Evolutionary conservation across 2,888 invertebrate species (phyloP), one percentile per base, ranked within the genome.

Genomic region (Cacoxenus indagator): DNA sequence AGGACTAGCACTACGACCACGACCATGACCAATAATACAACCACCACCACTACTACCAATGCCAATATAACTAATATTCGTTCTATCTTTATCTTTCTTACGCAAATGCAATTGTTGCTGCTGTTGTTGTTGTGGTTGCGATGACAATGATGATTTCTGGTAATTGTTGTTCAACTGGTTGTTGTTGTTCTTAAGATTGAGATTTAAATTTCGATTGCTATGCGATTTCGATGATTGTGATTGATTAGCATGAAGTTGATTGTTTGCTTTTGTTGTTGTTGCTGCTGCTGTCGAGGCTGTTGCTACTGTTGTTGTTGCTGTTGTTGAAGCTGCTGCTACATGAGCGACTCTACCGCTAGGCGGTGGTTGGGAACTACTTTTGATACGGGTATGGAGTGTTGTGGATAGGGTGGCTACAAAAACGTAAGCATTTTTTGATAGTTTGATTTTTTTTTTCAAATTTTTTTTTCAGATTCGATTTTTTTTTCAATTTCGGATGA

Each of bases 331-430:
- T 78, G 84, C 75, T 81, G 77, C 83, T 80, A 85, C 81, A 78
- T 82, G 81, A 82, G 78, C 83, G 77, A 81, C 73, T 86, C 85
- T 87, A 86, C 85, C 87, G 83, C 81, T 86, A 89, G 89, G 88
- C 87, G 90, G 89, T 87, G 90, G 89, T 86, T 90, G 89, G 88
- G 90, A 90, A 89, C 90, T 91, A 91, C 90, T 90, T 91, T 91
- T 91, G 89, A 90, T 90, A 90, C 91, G 92, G 91, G 91, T 91
- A 90, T 91, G 92, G 90, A 91, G 91, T 90, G 91, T 91, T 90
- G 92, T 92, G 90, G 92, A 92, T 90, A 92, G 91, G 91, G 92
- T 92, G 89, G 92, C 92, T 93, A 92, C 78, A 90, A 92, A 92
- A 85, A 79, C 81, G 77, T 81, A 84, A 84, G 78, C 78, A 78